Conservation (phyloP, 2,113 vertebrate species). For the Hipposideros armiger region DNA sequence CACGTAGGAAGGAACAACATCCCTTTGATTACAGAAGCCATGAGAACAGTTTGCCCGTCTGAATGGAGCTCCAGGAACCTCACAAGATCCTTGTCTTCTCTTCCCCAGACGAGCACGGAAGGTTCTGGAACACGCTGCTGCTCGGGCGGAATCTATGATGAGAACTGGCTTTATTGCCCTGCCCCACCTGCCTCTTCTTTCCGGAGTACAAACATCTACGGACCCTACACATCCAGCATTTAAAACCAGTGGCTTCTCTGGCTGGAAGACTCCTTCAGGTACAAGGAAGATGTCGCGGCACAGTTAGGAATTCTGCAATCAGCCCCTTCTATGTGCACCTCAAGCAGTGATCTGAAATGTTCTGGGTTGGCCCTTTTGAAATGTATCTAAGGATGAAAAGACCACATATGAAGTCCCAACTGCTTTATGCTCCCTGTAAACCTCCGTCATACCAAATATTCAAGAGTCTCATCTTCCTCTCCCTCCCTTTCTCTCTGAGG, state of each 20-base stretch:
- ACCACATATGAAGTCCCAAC: not conserved
- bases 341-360: not conserved
- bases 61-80: constrained; percentile 17
- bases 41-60: constrained; percentile 69
- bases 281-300: not conserved
- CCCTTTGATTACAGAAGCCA: constrained; percentile 63
- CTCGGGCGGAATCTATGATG: not conserved
- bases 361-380: not conserved
- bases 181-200: not conserved
- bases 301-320: not conserved
- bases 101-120: not conserved
- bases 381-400: not conserved
- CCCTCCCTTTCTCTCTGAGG: not conserved
- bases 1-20: constrained; percentile 52
- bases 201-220: not conserved
- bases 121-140: constrained; percentile 39
- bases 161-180: not conserved
- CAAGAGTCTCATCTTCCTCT: not conserved
- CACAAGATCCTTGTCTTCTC: not conserved
- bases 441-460: not conserved
- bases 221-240: not conserved
- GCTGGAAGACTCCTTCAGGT: not conserved
- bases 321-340: not conserved
- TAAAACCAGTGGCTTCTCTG: not conserved
- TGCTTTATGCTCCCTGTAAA: not conserved